Evolutionary conservation across 1,140 invertebrate genomes (phyloP).

Genomic region (Psilanteris sp.): DNA sequence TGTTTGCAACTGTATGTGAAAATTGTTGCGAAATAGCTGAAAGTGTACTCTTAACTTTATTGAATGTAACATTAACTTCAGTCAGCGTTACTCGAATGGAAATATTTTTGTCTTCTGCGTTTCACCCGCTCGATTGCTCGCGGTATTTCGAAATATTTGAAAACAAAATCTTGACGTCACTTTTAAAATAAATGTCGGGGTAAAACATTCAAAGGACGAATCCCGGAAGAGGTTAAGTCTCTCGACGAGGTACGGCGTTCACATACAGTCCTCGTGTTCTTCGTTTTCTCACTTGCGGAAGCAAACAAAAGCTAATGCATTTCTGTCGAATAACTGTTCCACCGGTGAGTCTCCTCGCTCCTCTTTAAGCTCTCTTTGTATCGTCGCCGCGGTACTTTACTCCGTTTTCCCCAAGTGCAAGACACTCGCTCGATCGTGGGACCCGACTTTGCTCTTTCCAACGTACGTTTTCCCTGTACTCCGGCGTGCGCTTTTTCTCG

Average conservation of each 20-base stretch:
- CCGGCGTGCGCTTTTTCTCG: slow-evolving; percentile 9
- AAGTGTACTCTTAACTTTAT: too few species aligned
- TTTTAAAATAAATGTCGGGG: slow-evolving; percentile 33
- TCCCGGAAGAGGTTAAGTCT: slow-evolving; percentile 24
- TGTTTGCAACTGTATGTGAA: too few species aligned
- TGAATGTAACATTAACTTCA: too few species aligned
- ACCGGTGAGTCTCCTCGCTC: slow-evolving; percentile 17
- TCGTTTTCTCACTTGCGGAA: slow-evolving; percentile 44
- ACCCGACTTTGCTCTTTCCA: slow-evolving; percentile 15
- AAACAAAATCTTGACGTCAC: slow-evolving; percentile 26
- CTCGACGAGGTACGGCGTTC: background rate
- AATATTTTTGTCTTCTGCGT: background rate
- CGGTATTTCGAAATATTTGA: slow-evolving; percentile 39
- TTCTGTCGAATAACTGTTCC: slow-evolving; percentile 52
- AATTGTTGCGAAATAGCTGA: too few species aligned
- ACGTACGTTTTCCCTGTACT: slow-evolving; percentile 16
- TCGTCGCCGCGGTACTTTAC: slow-evolving; percentile 34
- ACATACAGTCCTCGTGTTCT: slow-evolving; percentile 12
- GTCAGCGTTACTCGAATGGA: background rate
- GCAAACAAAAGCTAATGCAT: slow-evolving; percentile 57
- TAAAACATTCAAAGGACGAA: slow-evolving; percentile 41
- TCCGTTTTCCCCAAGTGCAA: slow-evolving; percentile 22
- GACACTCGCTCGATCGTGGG: slow-evolving; percentile 23
- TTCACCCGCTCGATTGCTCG: slow-evolving; percentile 2
- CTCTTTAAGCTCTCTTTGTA: slow-evolving; percentile 44